Base-by-base conservation (phyloP, 2,113 vertebrate species). In the Colaptes auratus region DNA sequence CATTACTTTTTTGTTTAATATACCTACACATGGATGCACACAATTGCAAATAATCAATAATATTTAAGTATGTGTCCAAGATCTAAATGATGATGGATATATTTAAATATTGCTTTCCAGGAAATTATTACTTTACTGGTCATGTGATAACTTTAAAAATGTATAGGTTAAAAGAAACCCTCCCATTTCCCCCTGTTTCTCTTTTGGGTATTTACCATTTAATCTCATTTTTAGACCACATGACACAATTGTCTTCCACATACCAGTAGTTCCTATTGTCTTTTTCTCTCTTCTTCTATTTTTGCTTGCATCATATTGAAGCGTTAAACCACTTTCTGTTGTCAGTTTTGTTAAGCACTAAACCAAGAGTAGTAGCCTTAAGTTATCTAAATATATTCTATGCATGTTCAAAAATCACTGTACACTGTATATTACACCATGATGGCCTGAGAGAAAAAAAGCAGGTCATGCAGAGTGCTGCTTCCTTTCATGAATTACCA, bases 11-110 rank as follows among this genome's bases (percentile, higher is more conserved):
- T 96, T 73, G 93, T 96, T 97, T 98, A 98, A 98, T 97, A 97
- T 94, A 97, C 90, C 87, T 97, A 97, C 98, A 98, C 97, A 98
- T 96, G 97, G 97, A 98, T 98, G 95, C 97, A 98, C 98, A 97
- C 97, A 98, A 97, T 97, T 97, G 98, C 97, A 97, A 98, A 98
- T 98, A 96, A 98, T 98, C 97, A 97, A 98, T 98, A 98, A 98
- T 97, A 98, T 98, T 98, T 98, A 98, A 97, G 97, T 97, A 97
- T 91, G 96, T 97, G 97, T 98, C 97, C 97, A 96, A 98, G 96
- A 90, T 89, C 91, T 97, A 98, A 98, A 98, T 97, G 96, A 98
- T 98, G 97, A 98, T 98, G 96, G 97, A 98, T 98, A 97, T 92
- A 97, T 98, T 98, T 97, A 98, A 98, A 96, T 97, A 98, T 96